These are phyloP conservation scores for Phasia obesa DNA, from an alignment of 2,888 invertebrate species.

Conservation along the genomic window DNA sequence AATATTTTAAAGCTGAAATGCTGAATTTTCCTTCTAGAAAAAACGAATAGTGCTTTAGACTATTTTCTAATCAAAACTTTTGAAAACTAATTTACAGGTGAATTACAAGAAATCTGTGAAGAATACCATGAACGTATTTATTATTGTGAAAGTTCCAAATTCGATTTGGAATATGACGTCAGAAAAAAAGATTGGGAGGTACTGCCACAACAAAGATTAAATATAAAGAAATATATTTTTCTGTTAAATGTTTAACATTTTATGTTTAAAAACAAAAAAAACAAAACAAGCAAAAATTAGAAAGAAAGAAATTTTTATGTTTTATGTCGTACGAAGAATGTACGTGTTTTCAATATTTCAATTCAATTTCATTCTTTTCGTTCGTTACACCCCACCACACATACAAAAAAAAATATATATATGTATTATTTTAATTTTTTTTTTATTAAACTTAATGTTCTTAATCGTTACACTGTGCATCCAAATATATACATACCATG, in stretches of 20 bases:
- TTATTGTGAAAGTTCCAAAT: slow-evolving; percentile 99
- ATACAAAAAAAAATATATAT: slow-evolving; percentile 10
- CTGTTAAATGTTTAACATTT: slow-evolving; percentile 36
- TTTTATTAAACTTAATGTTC: background rate
- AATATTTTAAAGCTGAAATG: slow-evolving; percentile 3
- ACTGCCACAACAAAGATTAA: slow-evolving; percentile 84
- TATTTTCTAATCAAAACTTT: slow-evolving; percentile 13
- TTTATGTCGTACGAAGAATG: background rate
- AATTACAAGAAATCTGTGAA: slow-evolving; percentile 96
- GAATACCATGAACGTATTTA: slow-evolving; percentile 98
- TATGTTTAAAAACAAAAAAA: background rate
- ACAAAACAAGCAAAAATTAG: background rate
- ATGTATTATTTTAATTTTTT: background rate
- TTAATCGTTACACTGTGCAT: slow-evolving; percentile 41
- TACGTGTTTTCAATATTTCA: background rate
- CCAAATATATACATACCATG: slow-evolving; percentile 49
- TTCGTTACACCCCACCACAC: slow-evolving; percentile 28
- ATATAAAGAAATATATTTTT: background rate
- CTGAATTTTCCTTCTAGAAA: background rate
- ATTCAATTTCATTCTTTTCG: slow-evolving; percentile 26
- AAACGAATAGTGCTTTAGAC: background rate
- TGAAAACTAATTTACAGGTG: slow-evolving; percentile 78
- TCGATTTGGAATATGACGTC: slow-evolving; percentile 99
- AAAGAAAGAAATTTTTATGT: slow-evolving; percentile 4
- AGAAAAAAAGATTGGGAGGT: slow-evolving; percentile 99